Percentiles rank a stretch among this genome's conserved stretches.
phyloP scores from a whole-genome alignment of 1,140 invertebrate genomes.

The Penaeus chinensis region DNA sequence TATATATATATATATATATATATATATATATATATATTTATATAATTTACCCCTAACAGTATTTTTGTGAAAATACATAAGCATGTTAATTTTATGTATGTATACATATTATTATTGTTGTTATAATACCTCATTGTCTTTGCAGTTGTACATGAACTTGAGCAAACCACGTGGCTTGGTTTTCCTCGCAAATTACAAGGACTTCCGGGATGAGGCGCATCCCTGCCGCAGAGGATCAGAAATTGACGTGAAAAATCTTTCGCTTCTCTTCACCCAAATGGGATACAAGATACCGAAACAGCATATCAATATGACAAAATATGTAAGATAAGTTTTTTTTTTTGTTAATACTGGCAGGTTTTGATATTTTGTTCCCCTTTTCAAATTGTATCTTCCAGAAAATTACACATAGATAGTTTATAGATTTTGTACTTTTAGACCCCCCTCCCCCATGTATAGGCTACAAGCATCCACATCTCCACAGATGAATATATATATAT shows the following conservation, averaged over 20 bases:
- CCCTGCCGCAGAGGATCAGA: constrained; percentile 25
- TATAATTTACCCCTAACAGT: neutral
- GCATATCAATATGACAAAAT: constrained; percentile 43
- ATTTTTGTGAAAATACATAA: no score
- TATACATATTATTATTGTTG: neutral
- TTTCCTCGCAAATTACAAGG: constrained; percentile 43
- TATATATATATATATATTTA: constrained; percentile 14
- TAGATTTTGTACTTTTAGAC: no score
- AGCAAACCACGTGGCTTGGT: constrained; percentile 42
- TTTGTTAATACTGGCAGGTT: neutral
- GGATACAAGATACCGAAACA: constrained; percentile 36
- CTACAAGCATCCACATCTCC: no score
- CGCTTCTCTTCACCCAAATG: constrained; percentile 41
- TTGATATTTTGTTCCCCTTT: neutral
- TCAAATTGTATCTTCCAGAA: neutral
- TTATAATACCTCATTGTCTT: neutral
- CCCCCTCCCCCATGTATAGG: no score
- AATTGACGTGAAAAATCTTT: constrained; percentile 40
- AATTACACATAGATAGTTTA: neutral
- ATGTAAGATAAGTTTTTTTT: constrained; percentile 24
- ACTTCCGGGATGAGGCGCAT: constrained; percentile 14
- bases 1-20: constrained; percentile 7
- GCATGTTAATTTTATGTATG: no score
- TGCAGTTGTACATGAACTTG: constrained; percentile 38
- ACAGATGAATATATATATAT: no score